Evolutionary conservation across 2,888 invertebrate genomes (phyloP).

Genomic region (Anoncus sp.): DNA sequence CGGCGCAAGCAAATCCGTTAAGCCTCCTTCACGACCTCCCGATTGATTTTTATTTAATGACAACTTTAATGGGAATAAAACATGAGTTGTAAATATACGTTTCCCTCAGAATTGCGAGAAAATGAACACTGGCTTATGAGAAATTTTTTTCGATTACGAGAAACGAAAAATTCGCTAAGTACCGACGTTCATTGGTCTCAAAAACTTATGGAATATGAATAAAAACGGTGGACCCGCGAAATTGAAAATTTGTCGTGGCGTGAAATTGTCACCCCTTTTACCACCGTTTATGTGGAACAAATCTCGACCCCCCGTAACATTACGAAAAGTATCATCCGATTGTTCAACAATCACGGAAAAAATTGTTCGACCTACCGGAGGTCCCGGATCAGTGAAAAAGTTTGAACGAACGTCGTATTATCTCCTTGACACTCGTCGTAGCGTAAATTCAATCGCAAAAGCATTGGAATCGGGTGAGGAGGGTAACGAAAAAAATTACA

Average conservation of each 20-base stretch:
- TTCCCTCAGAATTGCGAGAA: too few relatives aligned
- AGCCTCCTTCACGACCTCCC: constrained; percentile 83
- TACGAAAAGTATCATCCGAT: constrained; percentile 8
- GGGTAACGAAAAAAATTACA: constrained; percentile 19
- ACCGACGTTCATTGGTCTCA: background rate
- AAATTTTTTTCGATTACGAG: background rate
- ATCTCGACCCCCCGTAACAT: background rate
- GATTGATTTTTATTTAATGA: constrained; percentile 85
- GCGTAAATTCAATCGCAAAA: constrained; percentile 20
- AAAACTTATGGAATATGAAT: constrained; percentile 6
- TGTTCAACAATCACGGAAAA: constrained; percentile 21
- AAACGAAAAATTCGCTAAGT: constrained; percentile 4
- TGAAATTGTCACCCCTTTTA: constrained; percentile 33
- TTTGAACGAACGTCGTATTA: constrained; percentile 17
- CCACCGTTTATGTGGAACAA: constrained; percentile 49
- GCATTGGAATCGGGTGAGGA: constrained; percentile 10
- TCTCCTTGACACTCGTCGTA: constrained; percentile 11
- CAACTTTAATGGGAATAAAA: constrained; percentile 68
- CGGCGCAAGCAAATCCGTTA: constrained; percentile 82
- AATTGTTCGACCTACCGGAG: constrained; percentile 17
- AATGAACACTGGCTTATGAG: too few relatives aligned
- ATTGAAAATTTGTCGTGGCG: constrained; percentile 35
- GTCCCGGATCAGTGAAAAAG: constrained; percentile 7
- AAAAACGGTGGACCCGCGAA: constrained; percentile 6
- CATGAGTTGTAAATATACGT: too few relatives aligned